These are phyloP conservation scores for Matsumurasca onukii DNA, from an alignment of 1,140 invertebrate species.

Conservation along the genomic window DNA sequence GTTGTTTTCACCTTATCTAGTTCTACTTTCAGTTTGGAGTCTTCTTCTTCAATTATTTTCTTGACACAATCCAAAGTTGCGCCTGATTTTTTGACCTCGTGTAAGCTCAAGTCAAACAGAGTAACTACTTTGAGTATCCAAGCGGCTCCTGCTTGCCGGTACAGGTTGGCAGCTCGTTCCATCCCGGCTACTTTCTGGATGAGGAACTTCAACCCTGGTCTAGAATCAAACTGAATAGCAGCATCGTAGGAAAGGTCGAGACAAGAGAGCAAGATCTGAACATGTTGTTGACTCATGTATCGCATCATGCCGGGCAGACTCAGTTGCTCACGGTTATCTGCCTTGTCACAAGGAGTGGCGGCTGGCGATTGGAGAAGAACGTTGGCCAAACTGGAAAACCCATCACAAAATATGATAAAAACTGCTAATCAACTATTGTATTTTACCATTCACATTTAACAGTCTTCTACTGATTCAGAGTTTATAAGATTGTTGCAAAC, in stretches of 20 bases:
- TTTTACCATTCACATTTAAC: no score
- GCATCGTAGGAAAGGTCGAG: slow-evolving; percentile 77
- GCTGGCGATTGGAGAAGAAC: slow-evolving; percentile 46
- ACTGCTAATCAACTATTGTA: not conserved
- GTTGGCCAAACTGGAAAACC: slow-evolving; percentile 48
- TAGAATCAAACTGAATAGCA: slow-evolving; percentile 81
- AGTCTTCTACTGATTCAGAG: no score
- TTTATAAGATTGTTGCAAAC: no score
- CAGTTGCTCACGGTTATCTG: not conserved
- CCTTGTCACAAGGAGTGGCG: slow-evolving; percentile 34
- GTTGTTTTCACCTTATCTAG: slow-evolving; percentile 44
- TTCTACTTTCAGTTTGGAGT: slow-evolving; percentile 39
- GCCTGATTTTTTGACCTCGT: slow-evolving; percentile 60
- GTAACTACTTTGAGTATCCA: slow-evolving; percentile 89
- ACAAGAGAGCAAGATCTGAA: slow-evolving; percentile 68
- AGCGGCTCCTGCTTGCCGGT: slow-evolving; percentile 87
- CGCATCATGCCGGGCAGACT: slow-evolving; percentile 51
- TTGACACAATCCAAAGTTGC: slow-evolving; percentile 64
- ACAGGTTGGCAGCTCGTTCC: slow-evolving; percentile 86
- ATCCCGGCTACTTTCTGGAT: slow-evolving; percentile 90
- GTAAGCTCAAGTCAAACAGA: slow-evolving; percentile 75
- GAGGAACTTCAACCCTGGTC: slow-evolving; percentile 89
- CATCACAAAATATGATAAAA: not conserved
- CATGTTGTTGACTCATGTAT: slow-evolving; percentile 44
- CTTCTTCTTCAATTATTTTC: slow-evolving; percentile 57